Percentiles rank a stretch among this genome's conserved stretches.
These are phyloP conservation scores for Hippocampus abdominalis DNA, from an alignment of 2,113 vertebrate genomes.

Conservation along the genomic window DNA sequence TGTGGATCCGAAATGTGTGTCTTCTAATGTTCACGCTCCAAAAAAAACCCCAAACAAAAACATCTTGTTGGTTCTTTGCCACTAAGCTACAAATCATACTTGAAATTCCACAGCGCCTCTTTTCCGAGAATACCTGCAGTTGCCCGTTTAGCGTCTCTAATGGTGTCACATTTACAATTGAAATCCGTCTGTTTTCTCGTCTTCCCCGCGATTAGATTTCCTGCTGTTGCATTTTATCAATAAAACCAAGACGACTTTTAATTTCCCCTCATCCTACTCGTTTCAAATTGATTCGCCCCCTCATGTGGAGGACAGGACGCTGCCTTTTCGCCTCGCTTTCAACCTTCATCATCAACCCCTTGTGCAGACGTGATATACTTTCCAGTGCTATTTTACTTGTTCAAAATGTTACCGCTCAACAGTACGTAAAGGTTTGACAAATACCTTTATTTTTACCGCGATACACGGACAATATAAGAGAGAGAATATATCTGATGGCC, in stretches of 20 bases:
- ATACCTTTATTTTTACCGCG: not conserved
- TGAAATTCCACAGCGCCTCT: slow-evolving; percentile 13
- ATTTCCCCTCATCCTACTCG: not conserved
- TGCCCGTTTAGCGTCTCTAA: slow-evolving; percentile 40
- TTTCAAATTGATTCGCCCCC: not conserved
- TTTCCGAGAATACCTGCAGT: slow-evolving; percentile 10
- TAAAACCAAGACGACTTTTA: not conserved
- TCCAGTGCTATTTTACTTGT: not conserved
- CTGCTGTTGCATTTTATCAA: not conserved
- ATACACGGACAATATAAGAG: not conserved
- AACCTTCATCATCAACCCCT: not conserved
- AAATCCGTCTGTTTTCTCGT: slow-evolving; percentile 40
- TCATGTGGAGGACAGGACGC: too few relatives aligned
- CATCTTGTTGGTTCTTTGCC: slow-evolving; percentile 1
- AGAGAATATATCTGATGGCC: not conserved
- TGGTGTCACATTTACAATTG: slow-evolving; percentile 48
- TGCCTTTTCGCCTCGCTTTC: not conserved
- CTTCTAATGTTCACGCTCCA: too few relatives aligned
- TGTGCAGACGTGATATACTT: not conserved
- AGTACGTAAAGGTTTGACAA: too few relatives aligned
- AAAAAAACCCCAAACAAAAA: not conserved
- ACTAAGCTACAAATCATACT: slow-evolving; percentile 21
- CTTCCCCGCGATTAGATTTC: not conserved
- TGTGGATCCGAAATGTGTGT: too few relatives aligned
- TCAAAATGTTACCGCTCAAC: too few relatives aligned